phyloP scores from a whole-genome alignment of 2,888 invertebrate genomes.

The Charanyca ferruginea region DNA sequence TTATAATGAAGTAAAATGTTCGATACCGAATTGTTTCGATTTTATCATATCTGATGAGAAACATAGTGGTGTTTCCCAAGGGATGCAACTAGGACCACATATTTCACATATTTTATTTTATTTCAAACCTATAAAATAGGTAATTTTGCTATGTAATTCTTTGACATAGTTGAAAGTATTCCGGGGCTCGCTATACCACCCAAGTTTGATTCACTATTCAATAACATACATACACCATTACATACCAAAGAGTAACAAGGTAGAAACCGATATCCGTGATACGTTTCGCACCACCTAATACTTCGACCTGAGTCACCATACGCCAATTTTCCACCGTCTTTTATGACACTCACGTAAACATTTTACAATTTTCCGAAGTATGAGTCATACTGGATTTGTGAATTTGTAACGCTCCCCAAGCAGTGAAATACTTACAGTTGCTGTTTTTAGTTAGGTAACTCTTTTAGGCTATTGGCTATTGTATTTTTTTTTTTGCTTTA shows the following conservation, averaged over 20 bases:
- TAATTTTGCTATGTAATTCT: not conserved
- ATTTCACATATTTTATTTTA: conserved; percentile 3
- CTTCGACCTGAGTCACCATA: conserved; percentile 34
- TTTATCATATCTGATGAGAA: not conserved
- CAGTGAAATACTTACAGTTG: conserved; percentile 33
- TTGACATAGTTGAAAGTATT: not conserved
- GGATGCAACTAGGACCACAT: conserved; percentile 8
- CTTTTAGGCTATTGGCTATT: conserved; percentile 31
- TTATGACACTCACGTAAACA: conserved; percentile 34
- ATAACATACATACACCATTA: not conserved
- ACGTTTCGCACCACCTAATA: conserved; percentile 38
- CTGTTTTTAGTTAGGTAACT: conserved; percentile 44
- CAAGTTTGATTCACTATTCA: not conserved
- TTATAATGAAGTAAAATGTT: not conserved
- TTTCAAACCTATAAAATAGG: not conserved
- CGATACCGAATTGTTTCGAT: not conserved
- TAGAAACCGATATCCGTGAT: conserved; percentile 30
- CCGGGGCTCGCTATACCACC: not conserved
- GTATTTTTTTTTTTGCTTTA: conserved; percentile 28
- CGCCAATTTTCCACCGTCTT: conserved; percentile 40
- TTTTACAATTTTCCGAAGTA: conserved; percentile 49
- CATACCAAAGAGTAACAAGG: not conserved
- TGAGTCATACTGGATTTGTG: conserved; percentile 51
- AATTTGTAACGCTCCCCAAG: conserved; percentile 25
- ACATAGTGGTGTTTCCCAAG: conserved; percentile 19